These are phyloP conservation scores for Metopolophium dirhodum DNA, from an alignment of 1,140 invertebrate species.

Conservation along the genomic window DNA sequence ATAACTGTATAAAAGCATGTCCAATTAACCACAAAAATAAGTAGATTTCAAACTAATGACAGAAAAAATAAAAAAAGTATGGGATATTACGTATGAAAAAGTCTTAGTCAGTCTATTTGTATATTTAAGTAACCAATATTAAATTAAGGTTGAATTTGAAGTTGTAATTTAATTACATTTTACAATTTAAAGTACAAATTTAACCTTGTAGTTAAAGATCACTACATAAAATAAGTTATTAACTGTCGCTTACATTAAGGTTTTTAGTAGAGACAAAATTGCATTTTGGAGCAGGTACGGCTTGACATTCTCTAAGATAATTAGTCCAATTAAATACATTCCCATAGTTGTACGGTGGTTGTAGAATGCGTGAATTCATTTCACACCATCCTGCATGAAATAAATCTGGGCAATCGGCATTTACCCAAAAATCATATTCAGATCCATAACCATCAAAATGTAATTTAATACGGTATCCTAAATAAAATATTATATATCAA, in stretches of 20 bases:
- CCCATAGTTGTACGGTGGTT: conserved; percentile 76
- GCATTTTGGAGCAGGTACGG: conserved; percentile 74
- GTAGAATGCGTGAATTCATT: conserved; percentile 75
- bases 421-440: conserved; percentile 93
- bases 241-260: background rate
- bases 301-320: conserved; percentile 81
- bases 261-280: conserved; percentile 1
- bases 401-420: conserved; percentile 87
- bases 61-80: background rate
- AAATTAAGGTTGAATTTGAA: background rate
- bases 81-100: background rate
- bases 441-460: conserved; percentile 93
- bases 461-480: conserved; percentile 81
- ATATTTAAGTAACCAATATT: background rate
- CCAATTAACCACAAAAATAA: background rate
- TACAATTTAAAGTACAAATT: background rate
- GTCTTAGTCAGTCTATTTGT: background rate
- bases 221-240: background rate
- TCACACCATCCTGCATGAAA: conserved; percentile 95
- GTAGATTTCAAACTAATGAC: background rate
- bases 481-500: conserved; percentile 15
- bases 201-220: background rate
- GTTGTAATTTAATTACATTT: background rate
- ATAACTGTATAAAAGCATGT: background rate
- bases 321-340: conserved; percentile 81